Base-by-base conservation (phyloP, 1,140 invertebrate species). In the Eumaeus atala region DNA sequence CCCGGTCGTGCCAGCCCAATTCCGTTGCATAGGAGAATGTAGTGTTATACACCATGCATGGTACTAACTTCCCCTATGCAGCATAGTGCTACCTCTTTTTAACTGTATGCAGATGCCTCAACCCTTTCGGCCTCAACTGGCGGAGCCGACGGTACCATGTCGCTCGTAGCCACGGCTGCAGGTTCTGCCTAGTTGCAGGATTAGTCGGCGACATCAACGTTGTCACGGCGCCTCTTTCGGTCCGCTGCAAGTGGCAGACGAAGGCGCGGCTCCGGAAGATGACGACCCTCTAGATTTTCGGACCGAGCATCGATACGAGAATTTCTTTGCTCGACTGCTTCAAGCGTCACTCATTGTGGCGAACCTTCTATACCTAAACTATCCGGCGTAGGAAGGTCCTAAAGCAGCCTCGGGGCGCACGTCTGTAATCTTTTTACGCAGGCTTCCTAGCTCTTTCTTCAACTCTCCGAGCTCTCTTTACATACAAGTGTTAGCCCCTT, bases 181-280 rank as follows among this genome's bases (percentile, higher is more conserved):
- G n/a, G n/a, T n/a, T n/a, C n/a, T n/a, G n/a, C n/a, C n/a, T n/a
- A n/a, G n/a, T n/a, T n/a, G 16, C 18, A 1, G 28, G 18, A 10
- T 55, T 35, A 7, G 21, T 1, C 33, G 44, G 21, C 0, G 53
- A 16, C 18, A 42, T 35, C 7, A 49, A 9, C 0, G 48, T 34
- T 3, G 48, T 34, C 21, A 50, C 8, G 12, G 7, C 14, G 16
- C 6, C 35, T 18, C 7, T 35, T 35, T 49, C 8, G 34, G 21
- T 56, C 54, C 5, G 36, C 47, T 16, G 54, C 54, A 11, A 56
- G 48, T 7, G 54, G 54, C 1, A 47, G 54, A 4, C 54, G 54
- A 7, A 49, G 9, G 3, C 35, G 47, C 11, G 12, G 9, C 21
- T 17, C 47, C 2, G 54, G 54, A 1, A 56, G 18, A 1, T 48